Base-by-base conservation (phyloP, 2,888 invertebrate genomes). In the Hirtodrosophila duncani region DNA sequence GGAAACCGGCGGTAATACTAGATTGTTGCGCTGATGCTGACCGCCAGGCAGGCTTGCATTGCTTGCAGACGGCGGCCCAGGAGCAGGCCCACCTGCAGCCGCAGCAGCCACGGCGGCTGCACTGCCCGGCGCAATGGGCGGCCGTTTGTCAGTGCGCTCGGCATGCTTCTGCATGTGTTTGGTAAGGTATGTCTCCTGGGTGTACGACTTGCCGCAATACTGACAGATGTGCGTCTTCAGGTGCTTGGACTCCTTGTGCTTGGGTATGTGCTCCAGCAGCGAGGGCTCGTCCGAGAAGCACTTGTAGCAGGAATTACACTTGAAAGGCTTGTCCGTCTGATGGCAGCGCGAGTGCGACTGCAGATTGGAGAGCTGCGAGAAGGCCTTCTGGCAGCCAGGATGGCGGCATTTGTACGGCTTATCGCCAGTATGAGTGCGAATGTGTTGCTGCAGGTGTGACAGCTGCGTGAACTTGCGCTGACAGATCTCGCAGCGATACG, bases 281-380 rank as follows among this genome's bases (percentile, higher is more conserved):
- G 96, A 94, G 63, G 96, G 95, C 88, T 99, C 99, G 88, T 99
- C 98, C 68, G 95, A 92, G 89, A 99, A 99, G 88, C 99, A 99
- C 89, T 99, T 99, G 91, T 99, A 99, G 89, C 99, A 99, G 71
- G 97, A 98, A 90, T 99, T 99, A 90, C 99, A 99, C 89, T 99
- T 98, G 91, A 96, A 99, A 21, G 99, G 99, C 86, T 98, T 99
- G 89, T 99, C 99, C 62, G 98, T 98, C 87, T 99, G 99, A 89
- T 99, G 99, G 89, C 99, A 99, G 65, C 99, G 93, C 81, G 98
- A 98, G 89, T 99, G 99, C 86, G 96, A 96, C 90, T 99, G 99
- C 71, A 99, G 92, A 89, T 99, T 99, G 85, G 97, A 97, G 82
- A 99, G 92, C 88, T 99, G 99, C 52, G 97, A 97, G 90, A 99